A percentile compares a stretch with the other conserved stretches of the same genome.
Evolutionary conservation across 1,140 invertebrate species (phyloP).

Genomic region (Drosophila bifasciata): DNA sequence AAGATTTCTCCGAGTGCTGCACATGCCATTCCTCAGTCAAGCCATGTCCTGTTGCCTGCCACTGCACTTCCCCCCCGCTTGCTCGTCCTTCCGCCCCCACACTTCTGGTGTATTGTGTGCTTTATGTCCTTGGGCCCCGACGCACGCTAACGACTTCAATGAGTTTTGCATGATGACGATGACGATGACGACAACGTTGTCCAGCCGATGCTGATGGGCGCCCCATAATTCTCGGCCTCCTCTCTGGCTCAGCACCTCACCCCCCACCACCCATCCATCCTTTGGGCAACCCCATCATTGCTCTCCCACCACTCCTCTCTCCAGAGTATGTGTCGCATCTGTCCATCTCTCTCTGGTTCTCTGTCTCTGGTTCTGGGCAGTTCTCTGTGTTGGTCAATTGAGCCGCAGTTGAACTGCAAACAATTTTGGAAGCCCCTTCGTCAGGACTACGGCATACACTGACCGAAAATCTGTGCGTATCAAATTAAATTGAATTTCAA

Average conservation of each 20-base stretch:
- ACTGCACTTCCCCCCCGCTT: neutral
- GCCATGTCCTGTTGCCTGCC: conserved; percentile 26
- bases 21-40: conserved; percentile 25
- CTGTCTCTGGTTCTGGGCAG: too few species aligned
- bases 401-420: conserved; percentile 79
- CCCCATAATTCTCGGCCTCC: conserved; percentile 35
- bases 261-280: neutral
- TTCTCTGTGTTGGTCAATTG: conserved; percentile 67
- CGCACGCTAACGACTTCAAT: conserved; percentile 77
- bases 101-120: conserved; percentile 60
- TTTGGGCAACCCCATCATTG: conserved; percentile 28
- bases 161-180: conserved; percentile 77
- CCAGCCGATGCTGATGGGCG: conserved; percentile 29
- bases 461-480: conserved; percentile 73
- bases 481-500: conserved; percentile 78
- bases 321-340: conserved; percentile 41
- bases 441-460: conserved; percentile 10
- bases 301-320: conserved; percentile 18
- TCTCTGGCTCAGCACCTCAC: too few species aligned
- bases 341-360: conserved; percentile 13
- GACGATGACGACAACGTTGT: conserved; percentile 49
- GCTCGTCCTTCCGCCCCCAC: neutral
- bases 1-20: conserved; percentile 28
- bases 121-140: conserved; percentile 65
- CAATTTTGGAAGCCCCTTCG: conserved; percentile 57